These are phyloP conservation scores for Platerodrilus igneus DNA, from an alignment of 2,888 invertebrate genomes.

Conservation along the genomic window DNA sequence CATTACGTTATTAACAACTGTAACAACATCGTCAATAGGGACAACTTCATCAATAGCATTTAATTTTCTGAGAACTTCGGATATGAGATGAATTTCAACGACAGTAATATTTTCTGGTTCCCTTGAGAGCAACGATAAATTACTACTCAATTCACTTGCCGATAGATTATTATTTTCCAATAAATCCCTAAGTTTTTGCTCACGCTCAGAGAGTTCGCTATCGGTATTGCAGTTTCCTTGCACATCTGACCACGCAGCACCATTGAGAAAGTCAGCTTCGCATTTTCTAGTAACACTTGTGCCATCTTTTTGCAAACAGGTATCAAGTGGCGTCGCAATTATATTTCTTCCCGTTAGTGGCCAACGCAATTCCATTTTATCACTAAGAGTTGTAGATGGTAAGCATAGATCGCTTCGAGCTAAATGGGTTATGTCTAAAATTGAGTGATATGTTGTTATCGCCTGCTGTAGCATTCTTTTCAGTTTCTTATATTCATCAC, in stretches of 20 bases:
- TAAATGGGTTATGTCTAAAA: not conserved
- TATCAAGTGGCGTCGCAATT: constrained; percentile 49
- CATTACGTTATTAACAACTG: constrained; percentile 1
- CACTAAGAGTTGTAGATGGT: constrained; percentile 3
- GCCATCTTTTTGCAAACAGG: constrained; percentile 55
- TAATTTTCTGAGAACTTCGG: not conserved
- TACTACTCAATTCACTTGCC: not conserved
- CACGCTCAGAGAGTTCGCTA: too few species aligned
- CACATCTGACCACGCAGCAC: constrained; percentile 52
- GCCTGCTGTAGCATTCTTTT: not conserved
- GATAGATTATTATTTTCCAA: not conserved
- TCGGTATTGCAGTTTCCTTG: constrained; percentile 27
- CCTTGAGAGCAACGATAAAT: not conserved
- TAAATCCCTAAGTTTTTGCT: not conserved
- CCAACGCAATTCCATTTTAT: constrained; percentile 37
- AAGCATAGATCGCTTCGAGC: constrained; percentile 15
- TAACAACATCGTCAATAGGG: not conserved
- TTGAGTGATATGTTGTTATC: not conserved
- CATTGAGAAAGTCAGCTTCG: constrained; percentile 52
- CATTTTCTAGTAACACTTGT: constrained; percentile 55
- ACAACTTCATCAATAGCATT: not conserved
- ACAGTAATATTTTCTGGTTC: not conserved
- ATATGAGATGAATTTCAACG: not conserved
- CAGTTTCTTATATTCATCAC: not conserved
- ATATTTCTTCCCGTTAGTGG: constrained; percentile 49